These are phyloP conservation scores for Hucho hucho DNA, from an alignment of 2,113 vertebrate species.

Conservation along the genomic window DNA sequence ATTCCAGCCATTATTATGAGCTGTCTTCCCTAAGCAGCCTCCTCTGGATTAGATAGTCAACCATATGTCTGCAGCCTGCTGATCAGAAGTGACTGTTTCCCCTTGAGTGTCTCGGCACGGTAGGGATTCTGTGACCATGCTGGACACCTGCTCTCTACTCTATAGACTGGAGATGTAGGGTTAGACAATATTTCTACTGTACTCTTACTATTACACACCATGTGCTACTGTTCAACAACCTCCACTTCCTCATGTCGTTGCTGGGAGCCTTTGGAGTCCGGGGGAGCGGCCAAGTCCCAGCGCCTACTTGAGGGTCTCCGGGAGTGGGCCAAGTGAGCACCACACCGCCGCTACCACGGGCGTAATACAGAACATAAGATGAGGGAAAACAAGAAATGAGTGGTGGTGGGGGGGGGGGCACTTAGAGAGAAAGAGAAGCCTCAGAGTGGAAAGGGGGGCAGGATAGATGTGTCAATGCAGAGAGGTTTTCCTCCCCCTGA, in stretches of 20 bases:
- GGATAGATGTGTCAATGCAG: too few species aligned
- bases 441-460: too few species aligned
- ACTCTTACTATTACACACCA: conserved; percentile 68
- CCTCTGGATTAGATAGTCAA: too few species aligned
- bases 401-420: too few species aligned
- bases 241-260: conserved; percentile 88
- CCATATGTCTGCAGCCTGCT: not conserved
- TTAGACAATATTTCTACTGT: conserved; percentile 49
- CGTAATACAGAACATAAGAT: too few species aligned
- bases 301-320: conserved; percentile 82
- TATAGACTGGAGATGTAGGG: conserved; percentile 92
- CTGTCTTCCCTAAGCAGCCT: too few species aligned
- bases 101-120: conserved; percentile 72
- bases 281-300: conserved; percentile 45
- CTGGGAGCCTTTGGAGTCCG: conserved; percentile 80
- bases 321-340: conserved; percentile 80
- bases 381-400: too few species aligned
- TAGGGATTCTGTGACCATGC: conserved; percentile 73
- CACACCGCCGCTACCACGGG: not conserved
- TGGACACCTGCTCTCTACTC: conserved; percentile 87
- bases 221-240: conserved; percentile 87
- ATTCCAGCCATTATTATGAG: too few species aligned
- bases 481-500: too few species aligned
- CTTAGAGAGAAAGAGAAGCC: too few species aligned
- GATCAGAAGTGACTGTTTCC: not conserved